These are phyloP conservation scores for Phrynosoma platyrhinos DNA, from an alignment of 2,113 vertebrate genomes.

Conservation along the genomic window DNA sequence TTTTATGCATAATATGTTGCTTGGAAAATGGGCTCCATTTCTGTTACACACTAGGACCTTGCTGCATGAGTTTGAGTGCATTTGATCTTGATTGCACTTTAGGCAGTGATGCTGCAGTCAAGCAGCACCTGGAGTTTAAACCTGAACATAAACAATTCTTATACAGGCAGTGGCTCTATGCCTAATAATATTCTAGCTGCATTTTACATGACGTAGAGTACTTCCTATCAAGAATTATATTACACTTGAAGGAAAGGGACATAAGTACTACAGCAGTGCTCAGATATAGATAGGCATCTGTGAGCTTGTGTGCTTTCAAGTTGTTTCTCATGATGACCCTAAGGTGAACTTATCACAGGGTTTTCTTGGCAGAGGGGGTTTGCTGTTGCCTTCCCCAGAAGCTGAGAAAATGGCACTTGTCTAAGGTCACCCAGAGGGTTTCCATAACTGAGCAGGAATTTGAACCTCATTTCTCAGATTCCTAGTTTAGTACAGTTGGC, in stretches of 20 bases:
- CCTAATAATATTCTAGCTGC: not conserved
- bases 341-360: too few relatives aligned
- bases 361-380: too few relatives aligned
- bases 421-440: too few relatives aligned
- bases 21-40: not conserved
- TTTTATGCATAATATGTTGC: not conserved
- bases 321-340: too few relatives aligned
- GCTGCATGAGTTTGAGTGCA: not conserved
- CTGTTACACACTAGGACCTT: not conserved
- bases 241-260: not conserved
- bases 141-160: not conserved
- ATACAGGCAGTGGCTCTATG: too few relatives aligned
- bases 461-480: too few relatives aligned
- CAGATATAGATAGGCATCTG: not conserved
- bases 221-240: not conserved
- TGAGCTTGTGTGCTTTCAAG: too few relatives aligned
- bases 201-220: not conserved
- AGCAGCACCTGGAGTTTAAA: not conserved
- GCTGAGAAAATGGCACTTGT: too few relatives aligned
- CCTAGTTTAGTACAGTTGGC: too few relatives aligned
- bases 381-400: too few relatives aligned
- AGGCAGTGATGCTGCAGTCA: not conserved
- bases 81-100: not conserved
- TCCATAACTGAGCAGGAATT: too few relatives aligned
- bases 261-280: not conserved